Conservation (phyloP, 2,888 invertebrate genomes). For the Timandra comae region DNA sequence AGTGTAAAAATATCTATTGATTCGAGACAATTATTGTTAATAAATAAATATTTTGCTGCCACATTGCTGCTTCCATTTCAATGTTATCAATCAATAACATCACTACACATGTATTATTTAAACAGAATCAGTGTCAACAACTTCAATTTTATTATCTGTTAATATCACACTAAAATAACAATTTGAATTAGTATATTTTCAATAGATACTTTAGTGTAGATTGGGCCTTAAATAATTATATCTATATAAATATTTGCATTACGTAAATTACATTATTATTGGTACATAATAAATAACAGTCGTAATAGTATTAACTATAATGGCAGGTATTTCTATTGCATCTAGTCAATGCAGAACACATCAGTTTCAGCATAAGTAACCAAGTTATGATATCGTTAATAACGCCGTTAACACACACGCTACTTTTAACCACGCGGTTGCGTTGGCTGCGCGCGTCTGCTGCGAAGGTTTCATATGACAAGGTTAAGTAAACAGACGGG, state of each 20-base stretch:
- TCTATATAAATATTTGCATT: background rate
- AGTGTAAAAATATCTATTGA: background rate
- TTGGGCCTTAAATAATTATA: slow-evolving; percentile 11
- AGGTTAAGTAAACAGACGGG: too few relatives aligned
- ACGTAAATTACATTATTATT: slow-evolving; percentile 12
- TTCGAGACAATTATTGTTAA: background rate
- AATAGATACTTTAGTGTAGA: too few relatives aligned
- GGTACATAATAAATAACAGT: slow-evolving; percentile 14
- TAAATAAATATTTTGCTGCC: too few relatives aligned
- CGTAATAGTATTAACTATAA: slow-evolving; percentile 35
- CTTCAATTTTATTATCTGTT: background rate
- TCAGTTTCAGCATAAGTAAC: slow-evolving; percentile 35
- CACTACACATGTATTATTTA: too few relatives aligned
- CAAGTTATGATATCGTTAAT: background rate
- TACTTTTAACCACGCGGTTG: too few relatives aligned
- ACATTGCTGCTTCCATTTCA: too few relatives aligned
- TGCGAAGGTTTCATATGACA: too few relatives aligned
- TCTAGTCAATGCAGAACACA: slow-evolving; percentile 60
- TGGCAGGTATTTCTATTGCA: slow-evolving; percentile 59
- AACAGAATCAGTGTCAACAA: too few relatives aligned
- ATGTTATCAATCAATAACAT: too few relatives aligned
- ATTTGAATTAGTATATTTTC: too few relatives aligned
- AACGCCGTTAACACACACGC: too few relatives aligned
- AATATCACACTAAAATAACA: background rate
- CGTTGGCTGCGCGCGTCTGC: too few relatives aligned